These are phyloP conservation scores for Trichonephila inaurata DNA, from an alignment of 1,140 invertebrate genomes.

Conservation along the genomic window DNA sequence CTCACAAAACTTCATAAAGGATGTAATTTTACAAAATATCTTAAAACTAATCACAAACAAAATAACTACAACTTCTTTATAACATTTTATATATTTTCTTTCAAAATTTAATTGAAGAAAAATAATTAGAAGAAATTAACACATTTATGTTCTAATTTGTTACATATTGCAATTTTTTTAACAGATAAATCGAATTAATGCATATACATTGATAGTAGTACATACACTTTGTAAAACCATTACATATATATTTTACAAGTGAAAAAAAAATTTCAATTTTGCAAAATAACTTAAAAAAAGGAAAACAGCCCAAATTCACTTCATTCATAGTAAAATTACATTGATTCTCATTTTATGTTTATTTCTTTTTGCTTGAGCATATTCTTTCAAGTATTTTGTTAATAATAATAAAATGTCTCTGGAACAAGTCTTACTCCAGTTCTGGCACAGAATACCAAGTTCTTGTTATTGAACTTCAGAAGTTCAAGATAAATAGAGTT, in stretches of 20 bases:
- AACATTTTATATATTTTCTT: too few relatives aligned
- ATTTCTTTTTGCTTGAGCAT: not conserved
- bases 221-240: not conserved
- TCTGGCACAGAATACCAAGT: slow-evolving; percentile 13
- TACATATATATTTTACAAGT: not conserved
- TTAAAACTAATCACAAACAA: too few relatives aligned
- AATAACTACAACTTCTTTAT: too few relatives aligned
- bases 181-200: not conserved
- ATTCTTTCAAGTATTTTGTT: not conserved
- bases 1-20: too few relatives aligned
- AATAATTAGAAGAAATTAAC: too few relatives aligned
- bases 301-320: too few relatives aligned
- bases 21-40: too few relatives aligned
- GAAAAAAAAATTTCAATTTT: not conserved
- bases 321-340: too few relatives aligned
- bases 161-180: too few relatives aligned
- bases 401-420: not conserved
- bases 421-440: not conserved
- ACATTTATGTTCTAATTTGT: too few relatives aligned
- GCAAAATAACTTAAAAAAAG: not conserved
- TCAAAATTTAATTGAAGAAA: too few relatives aligned
- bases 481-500: not conserved
- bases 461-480: not conserved
- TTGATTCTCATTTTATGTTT: not conserved
- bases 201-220: not conserved